Conservation (phyloP, 2,888 invertebrate genomes). For the Clistopyga incitator region DNA sequence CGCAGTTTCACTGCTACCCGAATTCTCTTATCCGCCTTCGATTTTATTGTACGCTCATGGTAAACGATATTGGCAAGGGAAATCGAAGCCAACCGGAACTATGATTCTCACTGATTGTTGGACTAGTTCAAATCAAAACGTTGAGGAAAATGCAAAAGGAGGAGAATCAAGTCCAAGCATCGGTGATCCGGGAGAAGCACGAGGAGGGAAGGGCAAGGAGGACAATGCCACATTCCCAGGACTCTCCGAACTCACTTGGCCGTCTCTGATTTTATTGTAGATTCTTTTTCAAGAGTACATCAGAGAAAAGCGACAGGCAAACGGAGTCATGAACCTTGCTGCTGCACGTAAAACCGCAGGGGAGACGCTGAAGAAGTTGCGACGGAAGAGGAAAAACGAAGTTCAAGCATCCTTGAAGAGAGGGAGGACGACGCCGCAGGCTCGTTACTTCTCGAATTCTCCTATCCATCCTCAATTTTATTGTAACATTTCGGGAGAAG, state of each 20-base stretch:
- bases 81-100: too few relatives aligned
- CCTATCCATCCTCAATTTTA: conserved; percentile 67
- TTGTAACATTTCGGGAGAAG: conserved; percentile 54
- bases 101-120: too few relatives aligned
- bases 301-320: conserved; percentile 21
- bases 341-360: conserved; percentile 54
- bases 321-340: conserved; percentile 18
- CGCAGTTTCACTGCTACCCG: conserved; percentile 51
- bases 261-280: conserved; percentile 24
- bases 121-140: too few relatives aligned
- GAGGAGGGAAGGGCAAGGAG: too few relatives aligned
- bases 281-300: conserved; percentile 50
- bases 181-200: conserved; percentile 1
- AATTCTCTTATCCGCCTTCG: conserved; percentile 67
- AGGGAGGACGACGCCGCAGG: conserved; percentile 31
- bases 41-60: conserved; percentile 49
- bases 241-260: too few relatives aligned
- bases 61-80: conserved; percentile 30
- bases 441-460: conserved; percentile 63
- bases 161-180: too few relatives aligned
- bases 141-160: too few relatives aligned
- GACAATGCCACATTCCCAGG: too few relatives aligned
- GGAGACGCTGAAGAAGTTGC: conserved; percentile 3
- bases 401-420: conserved; percentile 38
- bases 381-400: conserved; percentile 31